Base-by-base conservation (phyloP, 2,113 vertebrate species). In the Amia ocellicauda region DNA sequence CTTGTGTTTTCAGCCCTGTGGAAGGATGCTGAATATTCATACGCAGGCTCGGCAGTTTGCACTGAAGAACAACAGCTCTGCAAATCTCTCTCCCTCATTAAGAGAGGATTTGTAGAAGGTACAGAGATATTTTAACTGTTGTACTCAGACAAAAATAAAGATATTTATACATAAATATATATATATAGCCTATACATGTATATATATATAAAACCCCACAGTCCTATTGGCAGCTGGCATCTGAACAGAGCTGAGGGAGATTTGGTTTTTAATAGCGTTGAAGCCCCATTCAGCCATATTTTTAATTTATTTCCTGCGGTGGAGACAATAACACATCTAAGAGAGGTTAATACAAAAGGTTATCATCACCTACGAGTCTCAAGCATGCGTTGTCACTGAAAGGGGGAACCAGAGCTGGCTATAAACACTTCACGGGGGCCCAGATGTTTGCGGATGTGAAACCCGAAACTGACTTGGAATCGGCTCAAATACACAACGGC, bases 341-440 rank as follows among this genome's bases (percentile, higher is more conserved):
- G 69, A 67, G 73, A 65, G 76, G 69, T 74, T 71, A 70, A 74
- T 72, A 50, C 1, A 58, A n/a, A n/a, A n/a, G n/a, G n/a, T n/a
- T n/a, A n/a, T n/a, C 5, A 11, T 36, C 31, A 36, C 1, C 5
- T 5, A 36, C 31, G 31, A 36, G 31, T 11, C 31, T 5, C 5
- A 36, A 11, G 11, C 5, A 36, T 11, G 5, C 31, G 11, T 36
- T 36, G 31, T 36, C 5, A 36, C 31, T 36, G 31, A 7, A 11
- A 36, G 11, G 31, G 31, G 31, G 31, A 1, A 7, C 31, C 11
- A 11, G 5, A 11, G 31, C 31, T 36, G 5, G 5, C 31, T 5
- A 36, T 5, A 11, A 5, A 11, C 31, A 36, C 5, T 36, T 36
- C 31, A 36, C 31, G 11, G 31, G n/a, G 11, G 31, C 31, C 31